A percentile compares a stretch with the other conserved stretches of the same genome.
phyloP scores from a whole-genome alignment of 1,140 invertebrate genomes.

The Aphelenchoides fujianensis region DNA sequence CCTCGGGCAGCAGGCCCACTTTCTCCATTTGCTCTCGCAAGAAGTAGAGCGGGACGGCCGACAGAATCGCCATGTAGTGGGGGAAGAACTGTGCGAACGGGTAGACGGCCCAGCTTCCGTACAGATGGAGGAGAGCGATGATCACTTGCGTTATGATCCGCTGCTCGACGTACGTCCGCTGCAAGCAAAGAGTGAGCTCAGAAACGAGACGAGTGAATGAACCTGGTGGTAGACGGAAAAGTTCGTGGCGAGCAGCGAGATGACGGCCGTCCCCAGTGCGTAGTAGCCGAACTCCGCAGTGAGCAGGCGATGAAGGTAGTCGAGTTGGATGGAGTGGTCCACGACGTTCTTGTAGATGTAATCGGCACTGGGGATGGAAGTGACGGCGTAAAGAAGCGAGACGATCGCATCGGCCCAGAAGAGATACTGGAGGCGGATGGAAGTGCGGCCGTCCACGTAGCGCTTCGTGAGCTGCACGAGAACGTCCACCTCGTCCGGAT shows the following conservation, averaged over 20 bases:
- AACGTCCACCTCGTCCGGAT: conserved; percentile 11
- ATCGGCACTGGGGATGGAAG: conserved; percentile 6
- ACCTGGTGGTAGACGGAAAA: conserved; percentile 14
- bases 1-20: conserved; percentile 1
- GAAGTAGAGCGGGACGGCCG: not conserved
- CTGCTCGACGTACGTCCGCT: not conserved
- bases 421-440: not conserved
- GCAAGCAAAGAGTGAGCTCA: not conserved
- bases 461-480: not conserved
- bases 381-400: conserved; percentile 8
- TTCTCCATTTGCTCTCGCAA: not conserved
- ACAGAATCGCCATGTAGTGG: not conserved
- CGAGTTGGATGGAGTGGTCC: conserved; percentile 12
- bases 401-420: conserved; percentile 14
- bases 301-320: conserved; percentile 14
- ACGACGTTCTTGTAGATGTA: conserved; percentile 16
- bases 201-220: not conserved
- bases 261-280: conserved; percentile 11
- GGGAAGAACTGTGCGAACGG: conserved; percentile 13
- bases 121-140: not conserved
- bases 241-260: conserved; percentile 1
- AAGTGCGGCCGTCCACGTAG: not conserved
- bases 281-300: conserved; percentile 18
- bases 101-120: conserved; percentile 4
- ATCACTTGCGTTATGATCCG: conserved; percentile 5